Evolutionary conservation across 2,797 vertebrate species (phyloP).

Genomic region (Periparus ater): DNA sequence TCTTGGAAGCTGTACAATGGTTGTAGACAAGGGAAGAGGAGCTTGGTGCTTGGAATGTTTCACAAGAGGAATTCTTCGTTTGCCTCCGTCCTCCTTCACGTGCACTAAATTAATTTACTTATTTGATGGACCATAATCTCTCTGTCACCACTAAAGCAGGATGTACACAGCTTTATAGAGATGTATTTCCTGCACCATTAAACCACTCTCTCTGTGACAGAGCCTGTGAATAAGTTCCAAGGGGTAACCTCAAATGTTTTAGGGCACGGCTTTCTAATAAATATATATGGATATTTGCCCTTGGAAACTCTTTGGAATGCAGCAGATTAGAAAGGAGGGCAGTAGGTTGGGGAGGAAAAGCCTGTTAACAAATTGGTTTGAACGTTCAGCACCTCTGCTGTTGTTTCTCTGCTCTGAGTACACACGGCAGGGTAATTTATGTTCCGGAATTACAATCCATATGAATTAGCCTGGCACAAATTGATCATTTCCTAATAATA

Average conservation of each 20-base stretch:
- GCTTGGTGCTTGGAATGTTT: not conserved
- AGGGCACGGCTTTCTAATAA: conserved; percentile 20
- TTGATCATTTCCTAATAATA: conserved; percentile 49
- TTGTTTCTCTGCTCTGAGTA: not conserved
- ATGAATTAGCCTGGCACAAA: conserved; percentile 55
- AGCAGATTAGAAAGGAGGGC: not conserved
- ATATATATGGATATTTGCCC: not conserved
- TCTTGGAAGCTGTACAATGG: not conserved
- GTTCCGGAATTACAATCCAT: conserved; percentile 48
- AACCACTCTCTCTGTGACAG: conserved; percentile 30
- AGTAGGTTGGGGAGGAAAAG: not conserved
- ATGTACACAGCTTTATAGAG: conserved; percentile 45
- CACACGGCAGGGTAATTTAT: conserved; percentile 40
- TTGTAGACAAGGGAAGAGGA: not conserved
- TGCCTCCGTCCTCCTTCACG: not conserved
- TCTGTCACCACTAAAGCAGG: conserved; percentile 8
- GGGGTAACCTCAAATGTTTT: conserved; percentile 24
- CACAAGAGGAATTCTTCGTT: not conserved
- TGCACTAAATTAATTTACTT: conserved; percentile 51
- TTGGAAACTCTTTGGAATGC: not conserved
- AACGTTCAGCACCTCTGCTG: conserved; percentile 1
- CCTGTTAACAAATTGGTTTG: not conserved
- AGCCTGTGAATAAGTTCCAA: conserved; percentile 30
- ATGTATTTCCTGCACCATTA: conserved; percentile 61
- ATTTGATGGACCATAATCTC: conserved; percentile 38